Evolutionary conservation across 64 coral and sea anemone species (phyloP).

Genomic region (Montipora sp.): DNA sequence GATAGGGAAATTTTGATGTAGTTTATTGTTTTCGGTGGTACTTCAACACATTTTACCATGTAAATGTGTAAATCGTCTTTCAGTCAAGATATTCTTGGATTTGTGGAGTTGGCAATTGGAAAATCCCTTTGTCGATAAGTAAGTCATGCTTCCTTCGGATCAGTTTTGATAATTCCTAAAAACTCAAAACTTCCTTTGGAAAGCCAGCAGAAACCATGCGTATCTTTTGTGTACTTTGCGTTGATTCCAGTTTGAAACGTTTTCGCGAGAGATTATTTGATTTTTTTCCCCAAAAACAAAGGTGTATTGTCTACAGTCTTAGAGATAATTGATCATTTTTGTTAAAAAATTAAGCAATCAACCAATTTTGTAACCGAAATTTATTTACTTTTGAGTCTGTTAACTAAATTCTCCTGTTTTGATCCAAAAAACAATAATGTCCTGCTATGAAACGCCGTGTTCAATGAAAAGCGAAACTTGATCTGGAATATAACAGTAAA

Average conservation of each 20-base stretch:
- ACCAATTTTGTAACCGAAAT: background rate
- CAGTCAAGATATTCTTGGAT: background rate
- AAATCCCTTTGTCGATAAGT: background rate
- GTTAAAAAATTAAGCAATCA: background rate
- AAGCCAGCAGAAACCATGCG: background rate
- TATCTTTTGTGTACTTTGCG: background rate
- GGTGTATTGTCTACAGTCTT: background rate
- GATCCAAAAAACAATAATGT: background rate
- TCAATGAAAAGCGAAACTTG: conserved; percentile 10
- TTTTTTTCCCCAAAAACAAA: background rate
- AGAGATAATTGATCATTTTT: background rate
- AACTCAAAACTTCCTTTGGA: background rate
- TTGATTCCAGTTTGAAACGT: background rate
- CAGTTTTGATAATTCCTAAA: background rate
- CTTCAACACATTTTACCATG: background rate
- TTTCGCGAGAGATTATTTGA: background rate
- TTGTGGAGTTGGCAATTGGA: background rate
- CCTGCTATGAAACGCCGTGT: background rate
- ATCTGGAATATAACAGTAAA: conserved; percentile 23
- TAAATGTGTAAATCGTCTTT: background rate
- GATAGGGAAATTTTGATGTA: background rate
- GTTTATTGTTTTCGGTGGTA: background rate
- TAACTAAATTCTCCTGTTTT: background rate
- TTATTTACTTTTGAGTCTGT: background rate
- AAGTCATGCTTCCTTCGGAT: background rate